Evolutionary conservation across 2,797 vertebrate species (phyloP), one percentile per base, ranked within the genome.

Genomic region (Paratrypauchen microcephalus): DNA sequence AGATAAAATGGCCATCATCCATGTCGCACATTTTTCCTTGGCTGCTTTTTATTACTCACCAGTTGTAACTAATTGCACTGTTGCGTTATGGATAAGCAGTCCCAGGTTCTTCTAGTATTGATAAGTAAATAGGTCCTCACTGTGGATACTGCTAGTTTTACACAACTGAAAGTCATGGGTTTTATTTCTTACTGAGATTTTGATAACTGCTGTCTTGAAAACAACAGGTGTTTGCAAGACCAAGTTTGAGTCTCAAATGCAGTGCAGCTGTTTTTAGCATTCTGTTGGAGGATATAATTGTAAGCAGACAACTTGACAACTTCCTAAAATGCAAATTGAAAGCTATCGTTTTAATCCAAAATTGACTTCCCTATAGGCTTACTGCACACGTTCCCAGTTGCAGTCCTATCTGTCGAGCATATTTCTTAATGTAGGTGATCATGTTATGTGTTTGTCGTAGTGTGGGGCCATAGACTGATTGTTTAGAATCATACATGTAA

Each of bases 391-490:
- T 71, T 77, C 66, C 64, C 72, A 19, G 76, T 78, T 67, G 69
- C 69, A 36, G 71, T 84, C 68, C 63, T 75, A 65, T 59, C 15
- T 68, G 69, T 71, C 79, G 64, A 32, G 78, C 78, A 75, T 77
- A 82, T 74, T 71, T 83, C 75, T 82, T 21, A 70, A 72, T 76
- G 75, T 85, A 55, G 73, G 69, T 77, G 75, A 70, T 81, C 76
- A 41, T 1, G 66, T 63, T 30, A 65, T 79, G 69, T 80, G 75
- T 81, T 82, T 63, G 68, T 79, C 18, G 55, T 88, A 74, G 74
- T 75, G 74, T 77, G 74, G 81, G 79, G 83, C 68, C 78, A 73
- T 77, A 45, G 79, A 64, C 71, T 26, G 66, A 71, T 66, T 54
- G 68, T 79, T 68, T 72, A 63, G 75, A 76, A 78, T 70, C 81